Evolutionary conservation across 1,140 invertebrate genomes (phyloP), one percentile per base, ranked within the genome.

Genomic region (Drosophila murphyi): DNA sequence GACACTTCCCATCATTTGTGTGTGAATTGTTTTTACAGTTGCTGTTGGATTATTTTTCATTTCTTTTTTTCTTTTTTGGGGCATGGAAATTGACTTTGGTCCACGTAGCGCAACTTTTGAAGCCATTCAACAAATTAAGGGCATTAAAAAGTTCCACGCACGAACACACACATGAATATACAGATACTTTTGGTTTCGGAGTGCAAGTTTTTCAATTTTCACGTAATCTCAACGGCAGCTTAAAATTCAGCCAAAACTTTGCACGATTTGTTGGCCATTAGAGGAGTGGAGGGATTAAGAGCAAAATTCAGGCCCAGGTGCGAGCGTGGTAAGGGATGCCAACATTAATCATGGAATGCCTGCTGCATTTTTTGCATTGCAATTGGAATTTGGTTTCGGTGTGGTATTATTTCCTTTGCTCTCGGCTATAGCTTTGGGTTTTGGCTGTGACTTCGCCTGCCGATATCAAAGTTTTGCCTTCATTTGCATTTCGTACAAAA

Each of bases 401-500:
- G 63, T 45, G 67, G 45, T 50, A 56, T 39, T 47, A 56, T 39
- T 47, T 54, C 32, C 56, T 60, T 73, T 32, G 45, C 34, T 29
- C 34, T 32, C 20, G 20, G 34, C 6, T 34, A 57, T 32, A 29
- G 54, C 64, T 48, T 50, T 61, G 35, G 35, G 34, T 37, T 50
- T 71, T 43, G 4, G 31, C 50, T 55, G 41, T 70, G 69, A 72
- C 60, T 76, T 60, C 41, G 57, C 70, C 61, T 68, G 75, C 59
- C 64, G 64, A 73, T 77, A 77, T 73, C 71, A 74, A 77, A 73
- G 62, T 77, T 77, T 76, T 72, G 56, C 73, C 75, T 64, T 74
- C 56, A 77, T 77, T 77, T 77, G 59, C 71, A 77, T 77, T 74
- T 77, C 75, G 75, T 54, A 77, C 57, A 69, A 77, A 77, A 77